Conservation (phyloP, 1,140 invertebrate genomes). For the Rhopalosiphum maidis region DNA sequence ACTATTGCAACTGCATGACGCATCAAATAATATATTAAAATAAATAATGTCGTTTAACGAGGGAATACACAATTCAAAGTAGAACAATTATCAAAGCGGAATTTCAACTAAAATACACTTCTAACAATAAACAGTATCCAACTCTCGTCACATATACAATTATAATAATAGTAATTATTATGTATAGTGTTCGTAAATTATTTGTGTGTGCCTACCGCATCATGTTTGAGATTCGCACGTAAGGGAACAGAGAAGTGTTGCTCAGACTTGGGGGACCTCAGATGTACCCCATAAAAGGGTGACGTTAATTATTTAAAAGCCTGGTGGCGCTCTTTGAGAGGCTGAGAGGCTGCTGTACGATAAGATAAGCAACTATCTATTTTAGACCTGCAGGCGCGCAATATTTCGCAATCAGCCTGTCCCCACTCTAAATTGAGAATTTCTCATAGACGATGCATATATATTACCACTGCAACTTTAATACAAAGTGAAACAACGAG, state of each 20-base stretch:
- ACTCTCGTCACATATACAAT: not conserved
- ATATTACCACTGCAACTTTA: not conserved
- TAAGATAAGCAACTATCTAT: not conserved
- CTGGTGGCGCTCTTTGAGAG: not conserved
- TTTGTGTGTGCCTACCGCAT: not conserved
- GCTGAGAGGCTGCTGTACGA: not conserved
- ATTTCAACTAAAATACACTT: not conserved
- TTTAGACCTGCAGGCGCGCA: not conserved
- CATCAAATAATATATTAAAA: too few species aligned
- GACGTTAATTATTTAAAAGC: slow-evolving; percentile 36
- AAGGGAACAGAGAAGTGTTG: not conserved
- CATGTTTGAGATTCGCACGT: not conserved
- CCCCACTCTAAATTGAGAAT: not conserved
- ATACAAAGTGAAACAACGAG: slow-evolving; percentile 14
- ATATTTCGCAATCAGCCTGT: not conserved
- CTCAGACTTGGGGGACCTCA: not conserved
- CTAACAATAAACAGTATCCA: not conserved
- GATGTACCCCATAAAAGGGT: not conserved
- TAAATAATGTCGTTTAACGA: too few species aligned
- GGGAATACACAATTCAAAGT: too few species aligned
- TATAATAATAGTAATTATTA: not conserved
- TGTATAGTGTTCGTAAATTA: not conserved
- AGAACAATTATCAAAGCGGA: not conserved
- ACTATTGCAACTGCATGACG: too few species aligned
- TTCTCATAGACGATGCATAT: not conserved